A percentile compares a stretch with the other conserved stretches of the same genome.
phyloP scores from a whole-genome alignment of 2,888 invertebrate genomes.

The Altica lythri region DNA sequence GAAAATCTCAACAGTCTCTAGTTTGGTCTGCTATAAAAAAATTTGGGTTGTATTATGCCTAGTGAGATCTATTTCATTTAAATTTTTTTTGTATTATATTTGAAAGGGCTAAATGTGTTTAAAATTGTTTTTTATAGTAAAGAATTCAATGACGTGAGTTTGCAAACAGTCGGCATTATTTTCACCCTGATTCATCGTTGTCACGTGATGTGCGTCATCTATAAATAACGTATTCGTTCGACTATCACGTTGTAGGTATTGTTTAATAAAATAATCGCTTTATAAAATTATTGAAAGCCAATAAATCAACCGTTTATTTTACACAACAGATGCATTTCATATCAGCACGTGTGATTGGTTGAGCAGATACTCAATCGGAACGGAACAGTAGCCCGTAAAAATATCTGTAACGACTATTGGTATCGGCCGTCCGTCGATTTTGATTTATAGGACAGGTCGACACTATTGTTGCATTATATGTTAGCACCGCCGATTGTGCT shows the following conservation, averaged over 20 bases:
- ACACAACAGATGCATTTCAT: conserved; percentile 56
- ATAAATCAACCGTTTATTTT: conserved; percentile 56
- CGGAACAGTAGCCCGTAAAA: conserved; percentile 53
- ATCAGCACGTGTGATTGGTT: conserved; percentile 54
- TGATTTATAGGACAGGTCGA: conserved; percentile 52
- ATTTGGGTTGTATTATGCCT: too few relatives aligned
- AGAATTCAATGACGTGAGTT: conserved; percentile 19
- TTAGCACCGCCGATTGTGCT: conserved; percentile 37
- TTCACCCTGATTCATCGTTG: conserved; percentile 32
- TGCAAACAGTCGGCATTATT: conserved; percentile 35
- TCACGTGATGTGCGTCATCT: conserved; percentile 38
- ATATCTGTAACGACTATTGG: conserved; percentile 53
- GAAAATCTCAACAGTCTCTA: too few relatives aligned
- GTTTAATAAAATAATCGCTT: conserved; percentile 55
- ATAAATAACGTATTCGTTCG: conserved; percentile 45
- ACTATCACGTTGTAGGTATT: conserved; percentile 43
- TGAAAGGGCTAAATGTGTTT: too few relatives aligned
- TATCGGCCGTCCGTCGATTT: conserved; percentile 47
- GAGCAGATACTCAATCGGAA: conserved; percentile 53
- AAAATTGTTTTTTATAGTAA: too few relatives aligned
- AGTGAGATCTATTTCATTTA: too few relatives aligned
- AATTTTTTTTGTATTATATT: too few relatives aligned
- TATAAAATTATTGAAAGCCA: conserved; percentile 52
- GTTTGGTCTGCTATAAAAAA: too few relatives aligned
- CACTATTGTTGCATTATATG: conserved; percentile 53